Base-by-base conservation (phyloP, 2,113 vertebrate species). In the Myodes glareolus region DNA sequence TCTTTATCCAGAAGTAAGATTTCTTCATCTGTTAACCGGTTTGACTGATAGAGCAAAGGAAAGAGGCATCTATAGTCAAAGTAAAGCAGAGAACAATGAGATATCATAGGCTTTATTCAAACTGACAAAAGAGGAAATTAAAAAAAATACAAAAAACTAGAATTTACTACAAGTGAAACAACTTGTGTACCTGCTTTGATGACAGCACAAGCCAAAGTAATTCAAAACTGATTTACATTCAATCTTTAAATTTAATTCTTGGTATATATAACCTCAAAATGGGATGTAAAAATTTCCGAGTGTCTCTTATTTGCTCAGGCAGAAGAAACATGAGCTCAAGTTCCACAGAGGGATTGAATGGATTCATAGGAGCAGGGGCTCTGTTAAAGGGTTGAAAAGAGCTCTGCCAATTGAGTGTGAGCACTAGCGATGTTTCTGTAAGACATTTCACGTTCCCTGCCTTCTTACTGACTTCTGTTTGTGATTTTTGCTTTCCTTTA, bases 271-370 rank as follows among this genome's bases (percentile, higher is more conserved):
- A 29, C 45, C 58, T 63, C 70, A 61, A 29, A 47, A 77, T 47
- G 75, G 29, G 67, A 65, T 17, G 50, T 0, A 42, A 21, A 39
- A 21, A 21, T 78, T 42, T 68, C 52, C 29, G 75, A 29, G 10
- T 61, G 33, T 58, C 61, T 58, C 25, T 29, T 68, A 3, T 52
- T 67, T 95, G 19, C 36, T 65, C 1, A 89, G 70, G 81, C 1
- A 78, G 68, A 5, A 52, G 23, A 85, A 93, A 16, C 3, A 6
- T 39, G 61, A 17, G 4, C 55, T 31, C 0, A 31, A 63, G 45
- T 3, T 27, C 0, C 13, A 0, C 19, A 25, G 19, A 23, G 0
- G 1, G 3, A 31, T n/a, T 5, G 5, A 23, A 36, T 27, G 47
- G 12, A 39, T 84, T 82, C 39, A 29, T 0, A 12, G 45, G 4